Evolutionary conservation across 2,888 invertebrate species (phyloP).

Genomic region (Holacanthella duospinosa): DNA sequence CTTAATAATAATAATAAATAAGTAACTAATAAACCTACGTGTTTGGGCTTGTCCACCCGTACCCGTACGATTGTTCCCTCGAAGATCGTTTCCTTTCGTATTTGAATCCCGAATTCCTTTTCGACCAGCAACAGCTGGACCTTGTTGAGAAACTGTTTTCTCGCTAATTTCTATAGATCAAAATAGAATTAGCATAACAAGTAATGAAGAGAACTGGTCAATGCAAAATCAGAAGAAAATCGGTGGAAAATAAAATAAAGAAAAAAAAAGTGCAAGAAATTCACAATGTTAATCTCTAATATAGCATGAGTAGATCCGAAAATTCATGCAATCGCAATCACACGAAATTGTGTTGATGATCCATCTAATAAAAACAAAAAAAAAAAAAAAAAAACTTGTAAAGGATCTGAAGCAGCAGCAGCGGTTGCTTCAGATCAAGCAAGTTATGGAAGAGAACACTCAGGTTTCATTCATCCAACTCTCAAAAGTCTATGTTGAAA

Average conservation of each 20-base stretch:
- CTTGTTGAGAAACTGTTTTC: slow-evolving; percentile 11
- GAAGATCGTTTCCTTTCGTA: slow-evolving; percentile 17
- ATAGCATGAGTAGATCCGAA: too few relatives aligned
- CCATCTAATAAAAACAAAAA: slow-evolving; percentile 2
- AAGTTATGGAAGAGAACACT: too few relatives aligned
- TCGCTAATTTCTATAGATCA: not conserved
- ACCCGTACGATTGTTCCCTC: slow-evolving; percentile 7
- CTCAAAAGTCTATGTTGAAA: too few relatives aligned
- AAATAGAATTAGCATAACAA: not conserved
- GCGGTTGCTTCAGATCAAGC: too few relatives aligned
- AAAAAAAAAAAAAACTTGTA: not conserved
- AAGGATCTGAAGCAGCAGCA: not conserved
- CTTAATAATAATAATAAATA: not conserved
- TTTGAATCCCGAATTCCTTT: slow-evolving; percentile 37
- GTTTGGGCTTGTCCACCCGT: not conserved
- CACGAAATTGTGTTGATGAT: too few relatives aligned
- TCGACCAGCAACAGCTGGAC: slow-evolving; percentile 19
- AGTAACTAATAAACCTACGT: not conserved
- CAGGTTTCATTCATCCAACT: too few relatives aligned
- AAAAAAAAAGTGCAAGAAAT: not conserved
- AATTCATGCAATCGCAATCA: too few relatives aligned
- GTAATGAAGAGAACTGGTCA: not conserved
- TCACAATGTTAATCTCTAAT: not conserved
- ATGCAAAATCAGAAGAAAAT: not conserved
- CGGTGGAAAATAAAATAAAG: not conserved